Evolutionary conservation across 2,113 vertebrate genomes (phyloP).

Genomic region (Microcebus jonahi): DNA sequence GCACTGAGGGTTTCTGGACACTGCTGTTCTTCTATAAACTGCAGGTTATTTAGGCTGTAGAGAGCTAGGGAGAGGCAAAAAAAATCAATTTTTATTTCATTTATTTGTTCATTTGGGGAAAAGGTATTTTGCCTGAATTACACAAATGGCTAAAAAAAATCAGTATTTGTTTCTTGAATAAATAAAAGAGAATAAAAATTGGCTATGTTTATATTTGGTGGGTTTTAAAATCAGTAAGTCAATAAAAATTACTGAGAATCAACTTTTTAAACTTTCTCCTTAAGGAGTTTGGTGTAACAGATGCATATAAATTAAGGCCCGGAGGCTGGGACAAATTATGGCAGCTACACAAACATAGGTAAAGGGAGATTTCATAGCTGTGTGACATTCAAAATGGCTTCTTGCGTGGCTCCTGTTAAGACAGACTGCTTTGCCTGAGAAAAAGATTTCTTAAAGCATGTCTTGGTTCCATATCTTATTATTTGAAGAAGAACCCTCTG

Average conservation of each 20-base stretch:
- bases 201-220: neutral
- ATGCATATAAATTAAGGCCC: neutral
- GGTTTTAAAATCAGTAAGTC: neutral
- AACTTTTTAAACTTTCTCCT: neutral
- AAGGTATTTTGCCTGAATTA: slow-evolving; percentile 16
- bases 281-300: neutral
- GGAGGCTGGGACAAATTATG: neutral
- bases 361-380: neutral
- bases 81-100: slow-evolving; percentile 5
- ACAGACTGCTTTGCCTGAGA: neutral
- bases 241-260: neutral
- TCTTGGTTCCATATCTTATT: neutral
- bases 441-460: neutral
- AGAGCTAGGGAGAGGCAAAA: neutral
- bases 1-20: neutral
- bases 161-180: neutral
- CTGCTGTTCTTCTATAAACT: neutral
- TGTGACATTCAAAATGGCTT: neutral
- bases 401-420: neutral
- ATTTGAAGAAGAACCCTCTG: neutral
- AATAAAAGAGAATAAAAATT: neutral
- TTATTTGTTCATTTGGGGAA: slow-evolving; percentile 18
- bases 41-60: neutral
- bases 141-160: neutral
- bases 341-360: neutral